Evolutionary conservation across 2,797 vertebrate species (phyloP), one percentile per base, ranked within the genome.

Genomic region (Astyanax mexicanus): DNA sequence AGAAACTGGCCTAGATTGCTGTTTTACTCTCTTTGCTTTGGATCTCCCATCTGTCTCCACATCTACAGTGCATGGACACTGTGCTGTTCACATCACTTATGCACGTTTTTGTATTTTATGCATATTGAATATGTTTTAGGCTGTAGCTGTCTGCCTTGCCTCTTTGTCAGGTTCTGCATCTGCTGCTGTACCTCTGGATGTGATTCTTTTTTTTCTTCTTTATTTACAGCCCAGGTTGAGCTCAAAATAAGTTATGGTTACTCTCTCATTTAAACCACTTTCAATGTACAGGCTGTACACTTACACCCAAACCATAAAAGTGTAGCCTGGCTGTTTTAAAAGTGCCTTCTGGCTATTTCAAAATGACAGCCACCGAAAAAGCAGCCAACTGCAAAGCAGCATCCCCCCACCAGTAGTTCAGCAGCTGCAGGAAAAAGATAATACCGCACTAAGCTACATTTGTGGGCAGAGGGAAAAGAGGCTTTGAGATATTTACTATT

Each of bases 371-470:
- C 72, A 52, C 40, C 12, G n/a, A 27, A 58, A 73, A 77, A 19
- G 57, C 37, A 44, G 12, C 49, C 60, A 76, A 64, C 60, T 21
- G 40, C 62, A 66, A 73, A 69, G 77, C 67, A 42, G 32, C 19
- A 51, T 45, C 55, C 42, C 44, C 37, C 61, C 29, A 32, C 35
- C 42, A 25, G 47, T 38, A 65, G 44, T 32, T 21, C 29, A 42
- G 45, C 73, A 73, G 55, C 74, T 74, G 66, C 71, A 79, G 61
- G 67, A 70, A 54, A 69, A 57, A 80, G 82, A 83, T 77, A 70
- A 82, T 79, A 49, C 79, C 29, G 44, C 75, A 69, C 76, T 83
- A 82, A 82, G 78, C 83, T 77, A 71, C 57, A 55, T 79, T 74
- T 79, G 58, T 35, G 17, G 69, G 49, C 44, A 52, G 62, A 27